Percentiles rank a stretch among this genome's conserved stretches.
Conservation (phyloP, 1,140 invertebrate species). For the Pristionchus pacificus region DNA sequence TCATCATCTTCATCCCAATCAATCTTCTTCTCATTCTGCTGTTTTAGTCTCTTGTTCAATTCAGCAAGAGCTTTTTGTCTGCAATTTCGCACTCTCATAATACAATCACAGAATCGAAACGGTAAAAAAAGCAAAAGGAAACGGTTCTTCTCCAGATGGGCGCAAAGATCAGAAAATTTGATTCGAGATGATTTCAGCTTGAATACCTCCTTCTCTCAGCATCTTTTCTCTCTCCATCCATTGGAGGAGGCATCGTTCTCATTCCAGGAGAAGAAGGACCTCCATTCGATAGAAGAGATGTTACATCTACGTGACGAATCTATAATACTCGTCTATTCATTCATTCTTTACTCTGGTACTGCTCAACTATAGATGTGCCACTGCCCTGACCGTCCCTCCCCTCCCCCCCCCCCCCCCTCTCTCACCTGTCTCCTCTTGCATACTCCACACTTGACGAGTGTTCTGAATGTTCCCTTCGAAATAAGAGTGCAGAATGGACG, state of each 20-base stretch:
- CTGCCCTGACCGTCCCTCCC: too few relatives aligned
- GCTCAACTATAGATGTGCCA: too few relatives aligned
- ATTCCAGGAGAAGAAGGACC: too few relatives aligned
- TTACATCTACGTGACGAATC: constrained; percentile 33
- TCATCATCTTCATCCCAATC: constrained; percentile 25
- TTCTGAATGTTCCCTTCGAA: constrained; percentile 29
- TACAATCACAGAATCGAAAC: too few relatives aligned
- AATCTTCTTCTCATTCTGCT: constrained; percentile 5
- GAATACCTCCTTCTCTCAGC: constrained; percentile 36
- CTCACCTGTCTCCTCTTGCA: constrained; percentile 29
- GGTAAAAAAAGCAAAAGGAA: too few relatives aligned
- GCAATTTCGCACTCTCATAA: too few relatives aligned
- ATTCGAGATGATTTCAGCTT: too few relatives aligned
- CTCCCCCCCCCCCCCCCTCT: too few relatives aligned
- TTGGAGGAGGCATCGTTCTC: constrained; percentile 19
- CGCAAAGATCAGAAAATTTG: too few relatives aligned
- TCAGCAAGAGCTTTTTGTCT: constrained; percentile 41
- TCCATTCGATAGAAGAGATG: constrained; percentile 28
- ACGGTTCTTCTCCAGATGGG: too few relatives aligned
- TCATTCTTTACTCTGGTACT: too few relatives aligned
- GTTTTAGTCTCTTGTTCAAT: constrained; percentile 34
- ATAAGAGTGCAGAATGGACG: constrained; percentile 29
- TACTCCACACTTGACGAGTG: constrained; percentile 24
- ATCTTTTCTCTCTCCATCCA: constrained; percentile 27
- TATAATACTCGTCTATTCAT: neutral